A percentile compares a stretch with the other conserved stretches of the same genome.
phyloP scores from a whole-genome alignment of 2,888 invertebrate species.

The Pasiphila rectangulata region DNA sequence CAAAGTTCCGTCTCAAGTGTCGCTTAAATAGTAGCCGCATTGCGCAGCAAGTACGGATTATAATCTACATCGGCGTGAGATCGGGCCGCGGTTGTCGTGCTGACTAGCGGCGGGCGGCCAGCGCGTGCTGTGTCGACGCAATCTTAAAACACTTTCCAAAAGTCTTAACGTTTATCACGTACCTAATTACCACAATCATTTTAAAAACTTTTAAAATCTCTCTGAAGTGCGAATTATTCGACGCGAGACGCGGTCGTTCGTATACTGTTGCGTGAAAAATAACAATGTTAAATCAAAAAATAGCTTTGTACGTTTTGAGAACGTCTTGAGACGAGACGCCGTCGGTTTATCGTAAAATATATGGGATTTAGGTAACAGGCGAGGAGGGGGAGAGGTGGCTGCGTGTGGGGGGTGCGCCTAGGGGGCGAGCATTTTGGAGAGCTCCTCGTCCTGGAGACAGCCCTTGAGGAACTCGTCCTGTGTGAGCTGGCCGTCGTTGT shows the following conservation, averaged over 20 bases:
- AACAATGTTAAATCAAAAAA: too few relatives aligned
- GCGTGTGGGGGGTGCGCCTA: conserved; percentile 72
- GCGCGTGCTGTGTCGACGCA: conserved; percentile 25
- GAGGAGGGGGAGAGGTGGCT: conserved; percentile 23
- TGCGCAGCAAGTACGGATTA: neutral
- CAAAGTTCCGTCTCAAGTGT: conserved; percentile 3
- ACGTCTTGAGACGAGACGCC: conserved; percentile 39
- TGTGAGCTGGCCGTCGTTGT: conserved; percentile 98
- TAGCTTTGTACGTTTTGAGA: too few relatives aligned
- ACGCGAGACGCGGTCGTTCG: conserved; percentile 27
- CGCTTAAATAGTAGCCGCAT: neutral
- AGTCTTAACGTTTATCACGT: conserved; percentile 35
- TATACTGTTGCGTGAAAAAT: conserved; percentile 32
- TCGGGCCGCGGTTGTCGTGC: conserved; percentile 4
- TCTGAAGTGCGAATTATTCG: conserved; percentile 26
- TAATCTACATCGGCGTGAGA: too few relatives aligned
- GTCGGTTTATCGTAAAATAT: conserved; percentile 51
- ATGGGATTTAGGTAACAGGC: conserved; percentile 26
- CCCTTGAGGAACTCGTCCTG: conserved; percentile 99
- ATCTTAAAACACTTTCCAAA: conserved; percentile 34
- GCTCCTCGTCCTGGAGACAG: conserved; percentile 97
- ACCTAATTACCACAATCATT: conserved; percentile 35
- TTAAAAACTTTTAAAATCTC: conserved; percentile 27
- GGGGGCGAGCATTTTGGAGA: conserved; percentile 96
- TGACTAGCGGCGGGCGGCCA: neutral